Evolutionary conservation across 53 echinoderm and acorn worm genomes (phyloP), one percentile per base, ranked within the genome.

Genomic region (Temnopleurus reevesii): DNA sequence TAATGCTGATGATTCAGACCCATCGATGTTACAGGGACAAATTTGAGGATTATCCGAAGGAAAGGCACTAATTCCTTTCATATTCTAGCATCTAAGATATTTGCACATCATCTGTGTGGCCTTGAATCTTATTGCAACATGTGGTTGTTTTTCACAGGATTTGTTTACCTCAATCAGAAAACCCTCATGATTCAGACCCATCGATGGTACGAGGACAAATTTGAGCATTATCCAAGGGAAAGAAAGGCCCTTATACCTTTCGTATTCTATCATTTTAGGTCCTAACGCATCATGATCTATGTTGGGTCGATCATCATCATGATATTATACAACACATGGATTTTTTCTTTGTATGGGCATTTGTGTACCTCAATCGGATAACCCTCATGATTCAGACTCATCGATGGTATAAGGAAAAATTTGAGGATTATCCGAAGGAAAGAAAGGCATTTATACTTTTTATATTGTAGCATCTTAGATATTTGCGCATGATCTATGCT

Each of bases 201-300:
- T 55, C 58, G 77, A 10, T 97, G 97, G 97, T 97, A 97, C 33
- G n/a, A 35, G 27, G 46, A 79, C 3, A 94, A 90, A 25, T 97
- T 97, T 89, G 76, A 90, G 28, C 76, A 93, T 58, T 97, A 97
- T 59, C 97, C 97, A 0, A 95, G 90, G 77, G 60, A 89, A 44
- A 94, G 97, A 76, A 94, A 58, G 43, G 95, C 95, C n/a, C 45
- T 97, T 30, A 90, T 97, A 45, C 97, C 97, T 38, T 43, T 71
- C 41, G 0, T 71, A 7, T 34, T 71, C 41, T n/a, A 71, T 38
- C 21, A 2, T 41, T 23, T n/a, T 33, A 15, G n/a, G n/a, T n/a
- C n/a, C n/a, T n/a, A n/a, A n/a, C n/a, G n/a, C n/a, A n/a, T n/a
- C n/a, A n/a, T n/a, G n/a, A n/a, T n/a, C n/a, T n/a, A n/a, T n/a